phyloP scores from a whole-genome alignment of 2,888 invertebrate genomes.

The Ophonus ardosiacus region DNA sequence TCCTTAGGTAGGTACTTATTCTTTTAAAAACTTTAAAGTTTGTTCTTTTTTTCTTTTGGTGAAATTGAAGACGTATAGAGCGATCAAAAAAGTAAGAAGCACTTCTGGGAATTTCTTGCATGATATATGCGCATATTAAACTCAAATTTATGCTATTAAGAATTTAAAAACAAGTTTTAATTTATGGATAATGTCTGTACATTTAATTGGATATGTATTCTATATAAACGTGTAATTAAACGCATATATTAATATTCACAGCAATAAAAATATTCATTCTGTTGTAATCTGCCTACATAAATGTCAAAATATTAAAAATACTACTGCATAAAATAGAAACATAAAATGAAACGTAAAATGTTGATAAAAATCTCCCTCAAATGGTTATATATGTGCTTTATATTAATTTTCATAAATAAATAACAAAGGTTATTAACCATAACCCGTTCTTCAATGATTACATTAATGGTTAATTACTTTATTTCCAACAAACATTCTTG shows the following conservation, averaged over 20 bases:
- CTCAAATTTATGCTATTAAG: neutral
- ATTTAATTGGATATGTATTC: conserved; percentile 38
- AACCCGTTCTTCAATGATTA: neutral
- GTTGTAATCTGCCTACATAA: conserved; percentile 33
- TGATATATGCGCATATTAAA: conserved; percentile 24
- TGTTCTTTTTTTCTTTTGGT: too few relatives aligned
- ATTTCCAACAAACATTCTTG: neutral
- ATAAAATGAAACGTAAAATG: conserved; percentile 28
- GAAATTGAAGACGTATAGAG: neutral
- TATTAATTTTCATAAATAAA: conserved; percentile 10
- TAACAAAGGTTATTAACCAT: conserved; percentile 9
- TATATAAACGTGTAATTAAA: conserved; percentile 23
- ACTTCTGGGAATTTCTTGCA: neutral
- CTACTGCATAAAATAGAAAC: conserved; percentile 27
- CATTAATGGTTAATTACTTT: conserved; percentile 2
- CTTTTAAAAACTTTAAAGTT: too few relatives aligned
- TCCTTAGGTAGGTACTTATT: too few relatives aligned
- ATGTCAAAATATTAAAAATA: conserved; percentile 44
- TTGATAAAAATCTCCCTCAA: conserved; percentile 20
- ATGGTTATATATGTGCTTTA: neutral
- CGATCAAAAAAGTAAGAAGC: neutral
- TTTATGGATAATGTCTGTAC: conserved; percentile 19
- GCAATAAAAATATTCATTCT: conserved; percentile 29
- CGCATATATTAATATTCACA: conserved; percentile 34
- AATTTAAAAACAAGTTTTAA: conserved; percentile 9